Evolutionary conservation across 2,888 invertebrate genomes (phyloP).

Genomic region (Megastigmus dorsalis): DNA sequence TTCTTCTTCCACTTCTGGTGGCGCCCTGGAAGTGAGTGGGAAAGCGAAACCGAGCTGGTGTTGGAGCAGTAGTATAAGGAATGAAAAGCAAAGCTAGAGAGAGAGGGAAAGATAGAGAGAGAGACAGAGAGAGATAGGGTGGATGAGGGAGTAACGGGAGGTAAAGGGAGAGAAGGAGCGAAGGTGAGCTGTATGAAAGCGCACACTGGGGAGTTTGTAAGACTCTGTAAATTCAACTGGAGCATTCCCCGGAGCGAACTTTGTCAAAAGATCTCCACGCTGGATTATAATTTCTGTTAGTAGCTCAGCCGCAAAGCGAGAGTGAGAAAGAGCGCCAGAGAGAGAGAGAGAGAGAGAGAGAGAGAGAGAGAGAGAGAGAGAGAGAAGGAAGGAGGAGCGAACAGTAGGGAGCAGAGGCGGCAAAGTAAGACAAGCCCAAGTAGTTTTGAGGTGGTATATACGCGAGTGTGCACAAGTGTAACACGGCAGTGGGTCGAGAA

Average conservation of each 20-base stretch:
- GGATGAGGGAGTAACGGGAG: too few relatives aligned
- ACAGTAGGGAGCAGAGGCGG: constrained; percentile 2
- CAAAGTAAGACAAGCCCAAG: constrained; percentile 32
- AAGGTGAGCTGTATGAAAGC: constrained; percentile 47
- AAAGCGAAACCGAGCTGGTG: neutral
- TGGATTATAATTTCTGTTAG: constrained; percentile 56
- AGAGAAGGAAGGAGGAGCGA: constrained; percentile 24
- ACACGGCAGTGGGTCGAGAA: constrained; percentile 38
- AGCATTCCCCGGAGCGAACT: constrained; percentile 53
- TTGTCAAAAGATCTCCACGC: constrained; percentile 55
- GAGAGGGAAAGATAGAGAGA: constrained; percentile 11
- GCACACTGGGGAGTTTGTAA: constrained; percentile 50
- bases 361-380: constrained; percentile 32
- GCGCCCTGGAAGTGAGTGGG: neutral
- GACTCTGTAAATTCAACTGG: constrained; percentile 54
- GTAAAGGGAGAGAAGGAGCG: constrained; percentile 12
- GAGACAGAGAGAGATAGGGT: neutral
- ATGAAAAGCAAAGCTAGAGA: neutral
- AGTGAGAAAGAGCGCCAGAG: constrained; percentile 29
- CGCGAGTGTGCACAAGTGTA: constrained; percentile 30
- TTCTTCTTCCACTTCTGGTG: too few relatives aligned
- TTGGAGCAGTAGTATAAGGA: too few relatives aligned
- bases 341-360: neutral
- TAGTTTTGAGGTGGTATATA: constrained; percentile 42
- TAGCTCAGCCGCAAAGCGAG: constrained; percentile 40